Evolutionary conservation across 2,888 invertebrate species (phyloP), one percentile per base, ranked within the genome.

Genomic region (Drosophila sordidula): DNA sequence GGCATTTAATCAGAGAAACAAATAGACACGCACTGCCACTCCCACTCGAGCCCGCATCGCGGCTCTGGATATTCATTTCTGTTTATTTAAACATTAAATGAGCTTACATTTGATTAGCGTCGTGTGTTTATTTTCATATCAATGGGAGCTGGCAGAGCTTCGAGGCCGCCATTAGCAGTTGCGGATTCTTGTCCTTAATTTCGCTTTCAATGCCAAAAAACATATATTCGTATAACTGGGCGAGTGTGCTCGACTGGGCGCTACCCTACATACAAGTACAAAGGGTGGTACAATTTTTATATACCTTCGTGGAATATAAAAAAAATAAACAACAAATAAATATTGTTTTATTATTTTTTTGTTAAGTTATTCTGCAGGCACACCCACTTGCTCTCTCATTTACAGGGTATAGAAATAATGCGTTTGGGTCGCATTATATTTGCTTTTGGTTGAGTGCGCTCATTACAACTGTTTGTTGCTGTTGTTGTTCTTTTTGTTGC

Each of bases 21-120:
- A 69, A 61, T 51, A 44, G 16, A 4, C 14, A 22, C 16, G 14
- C 12, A 34, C 9, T n/a, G 29, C 4, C 1, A 22, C 41, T 18
- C 52, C 4, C 18, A n/a, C 6, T 6, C 39, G 3, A 29, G 16
- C n/a, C 1, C 6, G 26, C 14, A 22, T 9, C 8, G 16, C 26
- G 11, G 11, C 26, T 26, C 34, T 44, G 29, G 6, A 14, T 29
- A 25, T 29, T 52, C 25, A 34, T 80, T 68, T 61, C 46, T 63
- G 81, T 84, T 75, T 68, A 78, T 70, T 87, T 87, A 46, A 80
- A 83, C 78, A 80, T 87, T 77, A 83, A 86, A 77, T 71, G 71
- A 45, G 80, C 78, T 80, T 72, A 77, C 55, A 74, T 86, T 86
- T 81, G 87, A 81, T 86, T 70, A 83, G 84, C 80, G 45, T 50